Conservation (phyloP, 2,888 invertebrate species). For the Halocaridina rubra region DNA sequence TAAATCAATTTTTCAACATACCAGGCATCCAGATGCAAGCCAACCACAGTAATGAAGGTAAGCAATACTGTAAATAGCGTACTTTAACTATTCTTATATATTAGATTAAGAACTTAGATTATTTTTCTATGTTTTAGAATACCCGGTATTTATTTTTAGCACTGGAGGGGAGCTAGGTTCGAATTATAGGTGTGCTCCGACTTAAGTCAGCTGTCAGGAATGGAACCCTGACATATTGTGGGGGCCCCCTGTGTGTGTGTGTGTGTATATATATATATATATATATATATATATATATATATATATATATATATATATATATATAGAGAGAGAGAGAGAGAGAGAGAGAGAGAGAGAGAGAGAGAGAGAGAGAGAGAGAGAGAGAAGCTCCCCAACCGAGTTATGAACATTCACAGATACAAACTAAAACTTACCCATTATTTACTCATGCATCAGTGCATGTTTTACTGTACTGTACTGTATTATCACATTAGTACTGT, state of each 20-base stretch:
- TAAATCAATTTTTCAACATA: too few relatives aligned
- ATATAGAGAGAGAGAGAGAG: neutral
- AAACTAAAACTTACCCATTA: too few relatives aligned
- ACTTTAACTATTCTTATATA: neutral
- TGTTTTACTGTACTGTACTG: too few relatives aligned
- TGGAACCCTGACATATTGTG: too few relatives aligned
- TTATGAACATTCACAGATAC: too few relatives aligned
- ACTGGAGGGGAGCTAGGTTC: neutral
- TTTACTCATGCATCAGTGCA: too few relatives aligned
- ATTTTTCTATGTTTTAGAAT: too few relatives aligned
- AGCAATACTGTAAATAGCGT: too few relatives aligned
- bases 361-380: slow-evolving; percentile 8
- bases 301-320: neutral
- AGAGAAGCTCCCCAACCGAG: neutral
- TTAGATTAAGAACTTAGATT: too few relatives aligned
- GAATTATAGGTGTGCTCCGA: neutral
- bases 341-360: slow-evolving; percentile 8
- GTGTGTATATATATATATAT: neutral
- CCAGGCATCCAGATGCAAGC: too few relatives aligned
- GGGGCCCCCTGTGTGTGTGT: neutral
- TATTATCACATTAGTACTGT: neutral
- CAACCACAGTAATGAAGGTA: too few relatives aligned
- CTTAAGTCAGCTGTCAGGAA: too few relatives aligned
- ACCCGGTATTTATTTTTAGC: neutral
- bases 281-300: neutral